Base-by-base conservation (phyloP, 2,113 vertebrate genomes). In the Pao palembangensis region DNA sequence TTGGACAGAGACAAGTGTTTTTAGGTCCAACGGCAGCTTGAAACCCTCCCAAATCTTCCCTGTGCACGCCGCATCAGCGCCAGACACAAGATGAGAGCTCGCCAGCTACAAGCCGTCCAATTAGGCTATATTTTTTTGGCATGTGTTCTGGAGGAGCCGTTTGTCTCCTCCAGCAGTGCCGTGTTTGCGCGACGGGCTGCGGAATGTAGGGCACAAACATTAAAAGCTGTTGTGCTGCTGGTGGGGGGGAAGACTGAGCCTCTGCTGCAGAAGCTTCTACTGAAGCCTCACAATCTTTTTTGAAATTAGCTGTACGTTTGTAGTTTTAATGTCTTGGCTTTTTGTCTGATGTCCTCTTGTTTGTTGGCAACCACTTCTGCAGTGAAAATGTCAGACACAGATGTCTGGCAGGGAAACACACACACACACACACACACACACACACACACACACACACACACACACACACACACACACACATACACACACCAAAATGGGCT, bases 321-420 rank as follows among this genome's bases (percentile, higher is more conserved):
- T 54, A 38, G 49, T 78, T 47, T 38, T 19, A n/a, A 23, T 47
- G 23, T 67, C 66, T 81, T 54, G 43, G 41, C 71, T 69, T 41
- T 0, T 44, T 61, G 42, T 75, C 46, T 64, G 69, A 58, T 59
- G 25, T 20, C 18, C 18, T 71, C 75, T 66, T 75, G 63, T 75
- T 78, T 63, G 66, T 78, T 28, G 25, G 25, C 25, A 6, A 28
- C 25, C 25, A 28, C 25, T 28, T 28, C 6, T 28, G 25, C 3
- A 6, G 25, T 5, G 25, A 28, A 28, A 28, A 28, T 28, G 25
- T 28, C 25, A 28, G 25, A 28, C 25, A 28, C 5, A 28, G 25
- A 28, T 28, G 25, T 3, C 43, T 28, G 25, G 25, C 25, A 28
- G 25, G 6, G 6, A 28, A 5, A 28, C 25, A 28, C 4, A 28